A percentile compares a stretch with the other conserved stretches of the same genome.
Evolutionary conservation across 2,888 invertebrate species (phyloP).

Genomic region (Nomada hirtipes): DNA sequence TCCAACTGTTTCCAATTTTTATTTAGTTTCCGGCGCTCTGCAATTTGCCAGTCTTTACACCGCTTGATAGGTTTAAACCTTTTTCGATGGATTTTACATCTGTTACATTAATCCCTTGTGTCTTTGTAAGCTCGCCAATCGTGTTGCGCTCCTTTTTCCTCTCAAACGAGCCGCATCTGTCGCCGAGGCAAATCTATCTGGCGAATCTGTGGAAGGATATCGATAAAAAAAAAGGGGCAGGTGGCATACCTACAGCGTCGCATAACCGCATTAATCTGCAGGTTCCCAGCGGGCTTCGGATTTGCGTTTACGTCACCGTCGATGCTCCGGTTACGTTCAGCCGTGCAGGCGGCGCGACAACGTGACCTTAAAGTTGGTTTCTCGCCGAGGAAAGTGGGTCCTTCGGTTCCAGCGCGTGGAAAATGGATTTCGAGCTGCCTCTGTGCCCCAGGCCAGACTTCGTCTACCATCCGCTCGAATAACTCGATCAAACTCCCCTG

Average conservation of each 20-base stretch:
- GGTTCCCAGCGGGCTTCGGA: slow-evolving; percentile 71
- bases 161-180: too few species aligned
- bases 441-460: not conserved
- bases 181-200: not conserved
- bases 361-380: slow-evolving; percentile 63
- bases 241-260: slow-evolving; percentile 35
- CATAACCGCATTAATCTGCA: slow-evolving; percentile 72
- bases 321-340: slow-evolving; percentile 68
- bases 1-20: too few species aligned
- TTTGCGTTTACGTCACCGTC: slow-evolving; percentile 73
- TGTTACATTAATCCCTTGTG: too few species aligned
- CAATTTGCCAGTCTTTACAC: too few species aligned
- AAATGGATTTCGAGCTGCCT: not conserved
- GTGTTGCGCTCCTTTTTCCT: too few species aligned
- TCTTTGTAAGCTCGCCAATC: not conserved
- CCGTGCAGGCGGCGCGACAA: slow-evolving; percentile 57
- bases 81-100: too few species aligned
- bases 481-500: too few species aligned
- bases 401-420: slow-evolving; percentile 1
- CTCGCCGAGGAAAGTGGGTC: slow-evolving; percentile 36
- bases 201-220: not conserved
- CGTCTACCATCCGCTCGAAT: not conserved
- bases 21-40: too few species aligned
- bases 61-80: too few species aligned
- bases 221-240: not conserved